Evolutionary conservation across 1,140 invertebrate species (phyloP).

Genomic region (Phymastichus coffea): DNA sequence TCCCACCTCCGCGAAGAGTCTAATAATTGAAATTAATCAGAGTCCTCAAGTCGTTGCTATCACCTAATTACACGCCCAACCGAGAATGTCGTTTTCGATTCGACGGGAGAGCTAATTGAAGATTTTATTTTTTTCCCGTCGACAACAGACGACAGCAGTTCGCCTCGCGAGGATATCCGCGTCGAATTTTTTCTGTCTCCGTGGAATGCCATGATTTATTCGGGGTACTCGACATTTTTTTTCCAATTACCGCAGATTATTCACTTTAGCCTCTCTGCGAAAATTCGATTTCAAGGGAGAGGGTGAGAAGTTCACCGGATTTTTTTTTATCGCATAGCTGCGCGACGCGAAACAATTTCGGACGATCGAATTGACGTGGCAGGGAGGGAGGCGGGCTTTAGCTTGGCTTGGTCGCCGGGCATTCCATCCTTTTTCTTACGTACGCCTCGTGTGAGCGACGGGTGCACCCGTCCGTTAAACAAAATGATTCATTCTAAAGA

Average conservation of each 20-base stretch:
- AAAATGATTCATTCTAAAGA: constrained; percentile 52
- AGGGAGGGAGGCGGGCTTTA: too few relatives aligned
- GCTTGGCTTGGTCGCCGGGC: neutral
- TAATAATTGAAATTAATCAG: constrained; percentile 21
- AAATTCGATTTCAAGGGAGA: neutral
- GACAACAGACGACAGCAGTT: too few relatives aligned
- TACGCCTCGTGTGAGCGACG: constrained; percentile 47
- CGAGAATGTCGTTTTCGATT: too few relatives aligned
- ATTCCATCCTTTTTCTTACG: neutral
- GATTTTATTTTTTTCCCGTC: too few relatives aligned
- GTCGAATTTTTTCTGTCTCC: too few relatives aligned
- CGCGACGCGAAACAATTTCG: constrained; percentile 16
- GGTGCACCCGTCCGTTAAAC: constrained; percentile 47
- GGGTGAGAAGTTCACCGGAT: constrained; percentile 15
- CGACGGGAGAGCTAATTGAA: too few relatives aligned
- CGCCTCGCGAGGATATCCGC: too few relatives aligned
- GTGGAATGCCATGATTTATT: constrained; percentile 29
- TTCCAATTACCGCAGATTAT: too few relatives aligned
- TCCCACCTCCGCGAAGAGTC: neutral
- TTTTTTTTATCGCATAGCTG: neutral
- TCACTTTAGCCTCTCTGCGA: too few relatives aligned
- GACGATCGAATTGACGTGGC: constrained; percentile 2
- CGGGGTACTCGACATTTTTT: too few relatives aligned
- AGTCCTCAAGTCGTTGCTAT: too few relatives aligned
- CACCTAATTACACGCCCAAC: too few relatives aligned